A percentile compares a stretch with the other conserved stretches of the same genome.
Evolutionary conservation across 2,113 vertebrate genomes (phyloP).

Genomic region (Corynorhinus townsendii): DNA sequence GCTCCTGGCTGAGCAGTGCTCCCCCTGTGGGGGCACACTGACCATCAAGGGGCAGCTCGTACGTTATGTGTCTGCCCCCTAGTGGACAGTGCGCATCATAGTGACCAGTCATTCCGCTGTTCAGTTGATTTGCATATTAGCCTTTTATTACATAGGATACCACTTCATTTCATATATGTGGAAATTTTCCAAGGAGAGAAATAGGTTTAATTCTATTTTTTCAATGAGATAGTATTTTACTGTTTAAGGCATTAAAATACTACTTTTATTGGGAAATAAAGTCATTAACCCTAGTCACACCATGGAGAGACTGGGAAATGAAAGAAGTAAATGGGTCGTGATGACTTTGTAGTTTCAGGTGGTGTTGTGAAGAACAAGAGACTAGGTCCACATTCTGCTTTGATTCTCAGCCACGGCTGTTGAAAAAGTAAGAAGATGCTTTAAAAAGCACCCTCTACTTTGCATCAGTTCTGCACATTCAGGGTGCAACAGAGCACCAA

Average conservation of each 20-base stretch:
- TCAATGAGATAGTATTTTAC: background rate
- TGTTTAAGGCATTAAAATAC: background rate
- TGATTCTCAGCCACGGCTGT: background rate
- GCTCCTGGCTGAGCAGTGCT: too few species aligned
- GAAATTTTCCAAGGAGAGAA: background rate
- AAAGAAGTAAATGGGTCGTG: background rate
- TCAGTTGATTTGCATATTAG: too few species aligned
- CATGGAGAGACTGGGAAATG: background rate
- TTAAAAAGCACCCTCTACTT: background rate
- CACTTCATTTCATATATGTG: background rate
- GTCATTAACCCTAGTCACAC: background rate
- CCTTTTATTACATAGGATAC: background rate
- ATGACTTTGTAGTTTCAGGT: background rate
- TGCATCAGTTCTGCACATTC: background rate
- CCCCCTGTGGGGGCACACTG: too few species aligned
- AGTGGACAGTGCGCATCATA: too few species aligned
- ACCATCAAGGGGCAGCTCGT: too few species aligned
- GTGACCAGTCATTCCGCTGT: too few species aligned
- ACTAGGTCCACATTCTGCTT: background rate
- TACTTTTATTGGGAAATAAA: background rate
- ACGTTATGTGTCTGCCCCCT: too few species aligned
- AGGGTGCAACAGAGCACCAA: background rate
- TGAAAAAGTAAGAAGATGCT: background rate
- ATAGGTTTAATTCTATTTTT: conserved; percentile 16
- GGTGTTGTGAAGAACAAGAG: background rate